phyloP scores from a whole-genome alignment of 2,888 invertebrate genomes.

The Amiota communis region DNA sequence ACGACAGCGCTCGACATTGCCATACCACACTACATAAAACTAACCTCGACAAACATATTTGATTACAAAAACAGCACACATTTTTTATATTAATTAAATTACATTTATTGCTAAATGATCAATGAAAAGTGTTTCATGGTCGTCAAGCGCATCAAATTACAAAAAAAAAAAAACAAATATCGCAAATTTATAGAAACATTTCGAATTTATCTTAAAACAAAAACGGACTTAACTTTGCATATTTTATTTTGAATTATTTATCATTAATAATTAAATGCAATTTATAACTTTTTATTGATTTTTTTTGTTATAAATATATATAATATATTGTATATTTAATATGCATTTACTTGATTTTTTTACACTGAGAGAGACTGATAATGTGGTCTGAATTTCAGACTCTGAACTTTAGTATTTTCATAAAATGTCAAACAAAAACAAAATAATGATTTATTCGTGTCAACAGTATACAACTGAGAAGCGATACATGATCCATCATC shows the following conservation, averaged over 20 bases:
- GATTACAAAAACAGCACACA: conserved; percentile 3
- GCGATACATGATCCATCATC: too few relatives aligned
- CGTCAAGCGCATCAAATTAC: conserved; percentile 26
- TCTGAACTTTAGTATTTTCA: too few relatives aligned
- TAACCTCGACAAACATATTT: background rate
- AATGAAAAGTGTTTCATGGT: conserved; percentile 25
- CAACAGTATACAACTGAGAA: too few relatives aligned
- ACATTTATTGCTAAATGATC: conserved; percentile 16
- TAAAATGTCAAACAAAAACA: too few relatives aligned
- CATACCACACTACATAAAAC: background rate
- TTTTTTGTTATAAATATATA: background rate
- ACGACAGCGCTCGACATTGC: background rate
- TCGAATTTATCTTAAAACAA: background rate
- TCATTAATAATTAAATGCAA: conserved; percentile 10
- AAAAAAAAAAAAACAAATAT: conserved; percentile 2
- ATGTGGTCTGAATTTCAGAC: too few relatives aligned
- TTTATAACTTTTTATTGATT: conserved; percentile 1
- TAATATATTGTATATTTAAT: too few relatives aligned
- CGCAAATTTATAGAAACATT: background rate
- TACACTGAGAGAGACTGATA: too few relatives aligned
- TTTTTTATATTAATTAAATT: conserved; percentile 26
- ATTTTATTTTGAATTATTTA: background rate
- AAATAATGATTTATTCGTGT: too few relatives aligned
- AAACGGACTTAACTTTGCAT: background rate
- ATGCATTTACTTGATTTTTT: too few relatives aligned